Percentiles rank a stretch among this genome's conserved stretches.
phyloP scores from a whole-genome alignment of 2,113 vertebrate genomes.

The Chaetodon auriga region DNA sequence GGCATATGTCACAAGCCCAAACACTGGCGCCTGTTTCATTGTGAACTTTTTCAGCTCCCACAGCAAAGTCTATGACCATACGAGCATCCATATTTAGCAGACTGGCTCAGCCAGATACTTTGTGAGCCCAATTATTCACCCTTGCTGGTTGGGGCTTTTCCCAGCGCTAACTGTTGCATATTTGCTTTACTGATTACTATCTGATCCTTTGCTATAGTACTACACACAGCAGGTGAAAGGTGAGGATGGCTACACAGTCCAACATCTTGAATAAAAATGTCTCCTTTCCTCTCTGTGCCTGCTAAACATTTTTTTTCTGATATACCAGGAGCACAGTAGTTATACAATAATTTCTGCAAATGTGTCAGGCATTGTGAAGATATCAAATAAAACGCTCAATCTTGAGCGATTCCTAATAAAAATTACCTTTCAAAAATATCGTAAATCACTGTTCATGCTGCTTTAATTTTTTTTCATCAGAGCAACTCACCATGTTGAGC shows the following conservation, averaged over 20 bases:
- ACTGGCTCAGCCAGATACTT: conserved; percentile 45
- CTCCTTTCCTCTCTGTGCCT: neutral
- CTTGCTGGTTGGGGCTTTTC: conserved; percentile 32
- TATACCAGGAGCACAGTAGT: neutral
- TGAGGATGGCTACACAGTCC: neutral
- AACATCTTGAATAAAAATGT: neutral
- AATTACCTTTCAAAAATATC: too few relatives aligned
- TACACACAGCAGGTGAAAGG: neutral
- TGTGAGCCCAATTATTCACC: conserved; percentile 50
- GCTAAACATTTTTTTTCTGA: neutral
- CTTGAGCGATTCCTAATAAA: too few relatives aligned
- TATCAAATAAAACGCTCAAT: neutral
- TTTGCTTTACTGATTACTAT: conserved; percentile 42
- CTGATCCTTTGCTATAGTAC: conserved; percentile 9
- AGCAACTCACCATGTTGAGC: conserved; percentile 90
- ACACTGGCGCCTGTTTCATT: conserved; percentile 39
- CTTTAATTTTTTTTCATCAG: neutral
- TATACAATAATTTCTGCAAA: neutral
- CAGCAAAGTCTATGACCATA: conserved; percentile 37
- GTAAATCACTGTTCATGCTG: too few relatives aligned
- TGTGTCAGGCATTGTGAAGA: neutral
- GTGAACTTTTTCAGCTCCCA: conserved; percentile 50
- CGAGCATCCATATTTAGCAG: conserved; percentile 64
- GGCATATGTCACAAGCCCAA: conserved; percentile 56
- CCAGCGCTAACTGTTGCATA: conserved; percentile 35